phyloP scores from a whole-genome alignment of 2,888 invertebrate genomes.

The Drosophila fungiperda region DNA sequence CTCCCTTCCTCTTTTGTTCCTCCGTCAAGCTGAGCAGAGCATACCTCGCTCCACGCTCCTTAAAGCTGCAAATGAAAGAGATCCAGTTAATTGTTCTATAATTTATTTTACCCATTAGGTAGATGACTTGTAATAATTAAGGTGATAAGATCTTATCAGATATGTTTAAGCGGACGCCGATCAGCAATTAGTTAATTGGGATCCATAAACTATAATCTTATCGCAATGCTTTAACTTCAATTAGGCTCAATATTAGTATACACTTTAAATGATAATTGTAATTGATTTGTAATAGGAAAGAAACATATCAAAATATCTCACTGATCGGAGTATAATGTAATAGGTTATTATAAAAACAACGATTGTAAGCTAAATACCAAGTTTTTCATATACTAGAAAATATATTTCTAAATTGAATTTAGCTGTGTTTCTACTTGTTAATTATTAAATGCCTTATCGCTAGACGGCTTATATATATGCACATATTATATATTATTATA shows the following conservation, averaged over 20 bases:
- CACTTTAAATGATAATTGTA: not conserved
- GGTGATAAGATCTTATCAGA: not conserved
- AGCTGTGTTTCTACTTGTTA: not conserved
- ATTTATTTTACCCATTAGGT: not conserved
- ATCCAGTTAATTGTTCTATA: not conserved
- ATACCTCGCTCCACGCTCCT: conserved; percentile 96
- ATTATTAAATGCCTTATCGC: conserved; percentile 41
- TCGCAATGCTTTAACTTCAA: not conserved
- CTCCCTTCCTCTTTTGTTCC: conserved; percentile 90
- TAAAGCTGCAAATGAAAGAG: conserved; percentile 88
- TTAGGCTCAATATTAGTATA: not conserved
- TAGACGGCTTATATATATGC: conserved; percentile 2
- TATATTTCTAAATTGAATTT: not conserved
- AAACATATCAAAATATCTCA: not conserved
- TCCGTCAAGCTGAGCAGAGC: conserved; percentile 91
- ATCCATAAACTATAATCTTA: conserved; percentile 38
- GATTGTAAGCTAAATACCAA: too few species aligned
- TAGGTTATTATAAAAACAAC: not conserved
- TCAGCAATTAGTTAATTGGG: conserved; percentile 52
- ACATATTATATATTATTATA: not conserved
- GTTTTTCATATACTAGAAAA: not conserved
- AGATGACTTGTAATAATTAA: not conserved
- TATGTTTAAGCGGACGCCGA: conserved; percentile 24
- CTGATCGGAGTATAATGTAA: not conserved
- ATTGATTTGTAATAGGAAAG: not conserved